A percentile compares a stretch with the other conserved stretches of the same genome.
Evolutionary conservation across 2,113 vertebrate genomes (phyloP).

Genomic region (Acanthochromis polyacanthus): DNA sequence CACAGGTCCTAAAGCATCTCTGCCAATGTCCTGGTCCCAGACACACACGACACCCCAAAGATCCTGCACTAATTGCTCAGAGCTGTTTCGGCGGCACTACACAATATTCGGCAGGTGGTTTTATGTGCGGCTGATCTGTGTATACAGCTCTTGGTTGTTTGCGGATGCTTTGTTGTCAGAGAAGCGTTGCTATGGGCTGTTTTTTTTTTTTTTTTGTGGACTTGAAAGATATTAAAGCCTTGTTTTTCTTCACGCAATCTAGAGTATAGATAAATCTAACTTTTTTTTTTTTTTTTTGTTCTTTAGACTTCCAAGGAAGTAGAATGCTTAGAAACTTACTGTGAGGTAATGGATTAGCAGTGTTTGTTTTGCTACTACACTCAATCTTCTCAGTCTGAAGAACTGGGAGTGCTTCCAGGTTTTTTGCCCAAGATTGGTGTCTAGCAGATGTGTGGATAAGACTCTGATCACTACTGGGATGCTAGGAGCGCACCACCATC

Average conservation of each 20-base stretch:
- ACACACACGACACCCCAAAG: too few relatives aligned
- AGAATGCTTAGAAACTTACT: constrained; percentile 31
- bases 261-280: constrained; percentile 11
- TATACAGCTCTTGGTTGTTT: background rate
- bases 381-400: constrained; percentile 26
- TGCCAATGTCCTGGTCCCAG: too few relatives aligned
- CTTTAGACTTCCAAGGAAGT: constrained; percentile 37
- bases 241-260: constrained; percentile 1
- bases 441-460: constrained; percentile 69
- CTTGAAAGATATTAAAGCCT: background rate
- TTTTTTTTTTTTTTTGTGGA: background rate
- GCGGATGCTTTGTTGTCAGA: background rate
- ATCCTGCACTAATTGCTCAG: too few relatives aligned
- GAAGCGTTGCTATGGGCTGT: background rate
- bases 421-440: constrained; percentile 59
- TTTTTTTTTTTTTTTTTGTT: constrained; percentile 3
- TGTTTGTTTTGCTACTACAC: constrained; percentile 56
- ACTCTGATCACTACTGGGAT: constrained; percentile 59
- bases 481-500: constrained; percentile 52
- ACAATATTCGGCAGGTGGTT: too few relatives aligned
- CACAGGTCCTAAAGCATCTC: too few relatives aligned
- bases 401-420: constrained; percentile 72
- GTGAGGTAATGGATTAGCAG: constrained; percentile 63
- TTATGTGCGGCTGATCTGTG: background rate
- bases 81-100: too few relatives aligned